Percentiles rank a stretch among this genome's conserved stretches.
These are phyloP conservation scores for Capricornis sumatraensis DNA, from an alignment of 2,113 vertebrate genomes.

Conservation along the genomic window DNA sequence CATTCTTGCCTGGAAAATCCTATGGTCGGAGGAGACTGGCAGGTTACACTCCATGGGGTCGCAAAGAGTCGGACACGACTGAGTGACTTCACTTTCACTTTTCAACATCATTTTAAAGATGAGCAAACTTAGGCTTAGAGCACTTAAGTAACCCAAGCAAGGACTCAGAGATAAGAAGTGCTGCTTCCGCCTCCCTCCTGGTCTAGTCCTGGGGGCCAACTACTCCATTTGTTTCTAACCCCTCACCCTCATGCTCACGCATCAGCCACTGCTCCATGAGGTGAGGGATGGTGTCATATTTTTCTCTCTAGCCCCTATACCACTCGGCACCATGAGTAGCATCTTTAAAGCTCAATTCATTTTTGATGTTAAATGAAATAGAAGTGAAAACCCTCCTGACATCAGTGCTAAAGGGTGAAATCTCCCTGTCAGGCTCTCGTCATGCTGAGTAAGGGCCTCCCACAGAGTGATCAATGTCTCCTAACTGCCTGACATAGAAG, in stretches of 20 bases:
- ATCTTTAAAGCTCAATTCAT: not conserved
- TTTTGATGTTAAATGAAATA: not conserved
- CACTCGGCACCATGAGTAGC: not conserved
- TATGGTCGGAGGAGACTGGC: not conserved
- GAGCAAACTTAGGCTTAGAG: not conserved
- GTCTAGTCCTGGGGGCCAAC: not conserved
- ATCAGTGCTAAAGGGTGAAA: not conserved
- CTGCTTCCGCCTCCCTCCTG: not conserved
- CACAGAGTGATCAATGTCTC: not conserved
- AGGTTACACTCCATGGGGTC: not conserved
- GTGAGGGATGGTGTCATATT: rapidly evolving
- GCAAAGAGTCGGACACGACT: not conserved
- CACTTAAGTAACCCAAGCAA: not conserved
- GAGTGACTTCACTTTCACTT: not conserved
- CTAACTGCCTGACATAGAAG: not conserved
- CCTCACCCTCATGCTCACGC: not conserved
- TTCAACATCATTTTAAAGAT: not conserved
- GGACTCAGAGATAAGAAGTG: not conserved
- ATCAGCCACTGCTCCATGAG: not conserved
- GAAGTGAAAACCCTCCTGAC: not conserved
- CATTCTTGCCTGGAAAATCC: not conserved
- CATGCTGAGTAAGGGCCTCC: not conserved
- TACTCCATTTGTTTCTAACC: not conserved
- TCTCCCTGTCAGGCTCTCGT: not conserved
- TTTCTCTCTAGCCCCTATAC: not conserved